Evolutionary conservation across 2,113 vertebrate species (phyloP).

Genomic region (Grallaria varia): DNA sequence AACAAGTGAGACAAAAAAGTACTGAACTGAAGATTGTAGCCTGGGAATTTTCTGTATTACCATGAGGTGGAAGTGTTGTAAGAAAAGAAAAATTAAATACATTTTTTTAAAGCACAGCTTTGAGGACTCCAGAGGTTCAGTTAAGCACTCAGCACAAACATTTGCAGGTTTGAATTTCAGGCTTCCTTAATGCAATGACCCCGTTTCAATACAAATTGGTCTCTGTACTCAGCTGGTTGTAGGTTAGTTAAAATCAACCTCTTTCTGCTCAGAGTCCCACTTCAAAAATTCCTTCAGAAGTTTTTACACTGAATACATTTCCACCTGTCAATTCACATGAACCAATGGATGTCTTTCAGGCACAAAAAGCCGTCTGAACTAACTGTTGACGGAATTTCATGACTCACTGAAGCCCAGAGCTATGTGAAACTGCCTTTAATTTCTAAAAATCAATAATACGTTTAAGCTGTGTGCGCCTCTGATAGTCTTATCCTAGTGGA

Average conservation of each 20-base stretch:
- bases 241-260: conserved; percentile 2
- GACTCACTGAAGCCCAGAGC: conserved; percentile 8
- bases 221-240: neutral
- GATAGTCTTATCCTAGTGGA: neutral
- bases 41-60: neutral
- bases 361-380: neutral
- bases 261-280: neutral
- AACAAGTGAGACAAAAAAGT: neutral
- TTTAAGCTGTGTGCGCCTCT: neutral
- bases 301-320: conserved; percentile 26
- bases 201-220: conserved; percentile 19
- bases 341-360: neutral
- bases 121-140: neutral
- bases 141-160: neutral
- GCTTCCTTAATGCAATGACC: neutral
- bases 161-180: neutral
- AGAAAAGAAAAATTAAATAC: neutral
- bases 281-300: conserved; percentile 28
- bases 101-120: neutral
- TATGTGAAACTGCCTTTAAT: conserved; percentile 44
- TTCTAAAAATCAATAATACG: conserved; percentile 47
- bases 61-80: neutral
- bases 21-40: neutral
- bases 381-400: neutral
- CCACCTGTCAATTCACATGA: conserved; percentile 3